Conservation (phyloP, 2,888 invertebrate species). For the Conomelus anceps region DNA sequence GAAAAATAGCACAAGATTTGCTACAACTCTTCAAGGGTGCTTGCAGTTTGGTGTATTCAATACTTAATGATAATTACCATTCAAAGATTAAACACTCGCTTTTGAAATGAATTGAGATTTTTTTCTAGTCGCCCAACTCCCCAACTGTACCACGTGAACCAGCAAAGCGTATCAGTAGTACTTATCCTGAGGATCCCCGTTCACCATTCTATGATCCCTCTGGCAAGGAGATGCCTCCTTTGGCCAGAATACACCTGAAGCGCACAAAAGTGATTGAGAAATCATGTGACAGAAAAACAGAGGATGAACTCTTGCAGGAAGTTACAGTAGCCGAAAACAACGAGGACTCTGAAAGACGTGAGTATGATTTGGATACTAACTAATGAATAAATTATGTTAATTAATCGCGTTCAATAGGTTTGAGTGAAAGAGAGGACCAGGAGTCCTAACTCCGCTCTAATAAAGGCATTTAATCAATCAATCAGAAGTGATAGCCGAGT, state of each 20-base stretch:
- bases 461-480: no score
- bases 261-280: slow-evolving; percentile 47
- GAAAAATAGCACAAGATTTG: no score
- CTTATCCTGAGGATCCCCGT: slow-evolving; percentile 82
- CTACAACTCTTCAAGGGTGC: no score
- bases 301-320: slow-evolving; percentile 34
- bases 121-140: slow-evolving; percentile 63
- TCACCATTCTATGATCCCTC: slow-evolving; percentile 85
- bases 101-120: background rate
- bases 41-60: no score
- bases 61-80: no score
- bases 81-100: background rate
- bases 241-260: slow-evolving; percentile 75
- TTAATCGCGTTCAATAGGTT: no score
- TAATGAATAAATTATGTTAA: no score
- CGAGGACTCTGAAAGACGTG: slow-evolving; percentile 61
- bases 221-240: slow-evolving; percentile 62
- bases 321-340: slow-evolving; percentile 53
- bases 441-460: no score
- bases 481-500: no score
- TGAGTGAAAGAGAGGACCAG: no score
- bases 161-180: slow-evolving; percentile 83
- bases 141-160: slow-evolving; percentile 72
- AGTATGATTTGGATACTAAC: slow-evolving; percentile 37
- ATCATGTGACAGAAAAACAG: slow-evolving; percentile 36